Conservation (phyloP, 2,113 vertebrate species). For the Cryptomyrus ogoouensis region DNA sequence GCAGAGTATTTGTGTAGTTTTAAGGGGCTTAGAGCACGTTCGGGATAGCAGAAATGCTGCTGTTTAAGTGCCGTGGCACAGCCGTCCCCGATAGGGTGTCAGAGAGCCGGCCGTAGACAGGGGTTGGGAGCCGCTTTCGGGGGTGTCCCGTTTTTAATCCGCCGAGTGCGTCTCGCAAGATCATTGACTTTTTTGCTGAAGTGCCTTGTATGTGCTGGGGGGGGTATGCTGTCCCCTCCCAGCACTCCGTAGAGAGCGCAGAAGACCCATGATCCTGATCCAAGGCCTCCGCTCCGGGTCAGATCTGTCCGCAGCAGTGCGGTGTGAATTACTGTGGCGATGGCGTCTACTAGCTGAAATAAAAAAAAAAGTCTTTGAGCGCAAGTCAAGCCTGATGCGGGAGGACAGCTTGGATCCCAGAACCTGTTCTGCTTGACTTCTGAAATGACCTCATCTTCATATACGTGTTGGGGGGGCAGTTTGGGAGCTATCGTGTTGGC, state of each 20-base stretch:
- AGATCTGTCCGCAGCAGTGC: slow-evolving; percentile 22
- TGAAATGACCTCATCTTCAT: slow-evolving; percentile 29
- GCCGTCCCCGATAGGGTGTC: background rate
- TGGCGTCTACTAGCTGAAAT: slow-evolving; percentile 17
- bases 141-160: slow-evolving; percentile 36
- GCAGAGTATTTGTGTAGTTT: slow-evolving; percentile 3
- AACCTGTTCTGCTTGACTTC: slow-evolving; percentile 20
- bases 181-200: slow-evolving; percentile 48
- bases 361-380: background rate
- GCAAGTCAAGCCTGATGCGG: background rate
- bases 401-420: slow-evolving; percentile 14
- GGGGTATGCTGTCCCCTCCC: slow-evolving; percentile 38
- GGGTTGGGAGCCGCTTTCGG: background rate
- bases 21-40: background rate
- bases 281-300: background rate
- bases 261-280: background rate
- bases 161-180: slow-evolving; percentile 45
- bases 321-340: slow-evolving; percentile 38
- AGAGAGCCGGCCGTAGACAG: background rate
- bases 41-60: background rate
- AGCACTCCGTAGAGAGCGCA: slow-evolving; percentile 22
- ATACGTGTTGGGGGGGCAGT: slow-evolving; percentile 16
- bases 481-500: slow-evolving; percentile 11
- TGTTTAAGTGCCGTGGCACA: slow-evolving; percentile 9
- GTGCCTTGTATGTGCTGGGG: slow-evolving; percentile 42